Conservation (phyloP, 2,797 vertebrate species). For the Thunnus albacares region DNA sequence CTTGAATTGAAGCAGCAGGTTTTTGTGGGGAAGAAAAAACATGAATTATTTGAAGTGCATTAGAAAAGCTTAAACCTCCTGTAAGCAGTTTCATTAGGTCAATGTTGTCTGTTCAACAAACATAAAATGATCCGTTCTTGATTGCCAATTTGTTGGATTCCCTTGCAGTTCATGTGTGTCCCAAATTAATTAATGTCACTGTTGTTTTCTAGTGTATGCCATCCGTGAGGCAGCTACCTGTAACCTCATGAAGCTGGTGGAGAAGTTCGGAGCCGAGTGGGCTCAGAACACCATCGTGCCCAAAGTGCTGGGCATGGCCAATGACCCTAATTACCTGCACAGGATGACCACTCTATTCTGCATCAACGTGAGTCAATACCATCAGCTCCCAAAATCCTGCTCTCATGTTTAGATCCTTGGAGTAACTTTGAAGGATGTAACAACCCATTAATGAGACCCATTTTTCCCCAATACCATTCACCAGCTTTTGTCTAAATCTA, state of each 20-base stretch:
- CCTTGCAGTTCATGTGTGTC: too few relatives aligned
- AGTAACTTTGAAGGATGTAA: background rate
- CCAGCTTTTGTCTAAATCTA: background rate
- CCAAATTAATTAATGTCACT: background rate
- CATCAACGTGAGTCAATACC: constrained; percentile 90
- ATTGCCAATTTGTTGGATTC: too few relatives aligned
- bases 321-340: constrained; percentile 94
- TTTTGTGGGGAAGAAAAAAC: too few relatives aligned
- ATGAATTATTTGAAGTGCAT: too few relatives aligned
- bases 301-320: constrained; percentile 93
- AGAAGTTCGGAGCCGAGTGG: constrained; percentile 95
- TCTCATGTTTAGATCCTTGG: background rate
- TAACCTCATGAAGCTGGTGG: constrained; percentile 94
- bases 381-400: background rate
- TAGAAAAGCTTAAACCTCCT: too few relatives aligned
- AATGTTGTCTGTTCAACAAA: background rate
- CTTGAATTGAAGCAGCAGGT: too few relatives aligned
- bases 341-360: constrained; percentile 96
- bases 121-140: too few relatives aligned
- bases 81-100: too few relatives aligned
- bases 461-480: background rate
- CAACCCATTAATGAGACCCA: background rate
- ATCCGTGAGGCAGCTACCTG: constrained; percentile 93
- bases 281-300: constrained; percentile 94
- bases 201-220: constrained; percentile 87